phyloP scores from a whole-genome alignment of 2,797 vertebrate species.

The Anniella stebbinsi region DNA sequence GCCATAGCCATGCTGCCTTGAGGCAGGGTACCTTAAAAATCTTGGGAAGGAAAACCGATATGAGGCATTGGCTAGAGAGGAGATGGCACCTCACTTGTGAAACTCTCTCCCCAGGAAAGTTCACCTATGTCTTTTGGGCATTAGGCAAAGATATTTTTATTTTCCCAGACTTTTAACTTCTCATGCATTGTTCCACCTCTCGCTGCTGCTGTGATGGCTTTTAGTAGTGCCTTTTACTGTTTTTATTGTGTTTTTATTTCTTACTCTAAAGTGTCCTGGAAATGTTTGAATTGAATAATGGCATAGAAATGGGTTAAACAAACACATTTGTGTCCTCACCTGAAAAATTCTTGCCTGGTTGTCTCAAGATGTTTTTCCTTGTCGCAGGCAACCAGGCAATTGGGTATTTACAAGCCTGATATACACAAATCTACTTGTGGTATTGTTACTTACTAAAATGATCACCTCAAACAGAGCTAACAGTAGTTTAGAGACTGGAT shows the following conservation, averaged over 20 bases:
- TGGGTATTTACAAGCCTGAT: neutral
- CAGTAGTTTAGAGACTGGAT: neutral
- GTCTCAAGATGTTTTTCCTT: neutral
- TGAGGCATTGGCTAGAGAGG: too few relatives aligned
- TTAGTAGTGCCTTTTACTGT: neutral
- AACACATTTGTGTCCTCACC: neutral
- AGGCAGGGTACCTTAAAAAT: neutral
- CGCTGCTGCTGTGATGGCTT: neutral
- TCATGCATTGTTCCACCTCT: too few relatives aligned
- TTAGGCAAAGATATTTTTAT: neutral
- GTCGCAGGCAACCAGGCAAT: neutral
- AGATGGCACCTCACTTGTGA: too few relatives aligned
- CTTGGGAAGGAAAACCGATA: neutral
- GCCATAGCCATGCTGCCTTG: conserved; percentile 28
- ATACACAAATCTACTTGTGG: neutral
- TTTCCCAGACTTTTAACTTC: neutral
- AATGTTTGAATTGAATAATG: neutral
- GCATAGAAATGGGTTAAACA: neutral
- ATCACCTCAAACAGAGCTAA: neutral
- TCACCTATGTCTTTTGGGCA: too few relatives aligned
- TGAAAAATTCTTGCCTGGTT: neutral
- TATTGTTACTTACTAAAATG: neutral
- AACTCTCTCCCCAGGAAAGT: neutral
- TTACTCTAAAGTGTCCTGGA: neutral
- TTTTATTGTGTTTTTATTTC: neutral